These are phyloP conservation scores for Drosophila subsilvestris DNA, from an alignment of 2,888 invertebrate species.

Conservation along the genomic window DNA sequence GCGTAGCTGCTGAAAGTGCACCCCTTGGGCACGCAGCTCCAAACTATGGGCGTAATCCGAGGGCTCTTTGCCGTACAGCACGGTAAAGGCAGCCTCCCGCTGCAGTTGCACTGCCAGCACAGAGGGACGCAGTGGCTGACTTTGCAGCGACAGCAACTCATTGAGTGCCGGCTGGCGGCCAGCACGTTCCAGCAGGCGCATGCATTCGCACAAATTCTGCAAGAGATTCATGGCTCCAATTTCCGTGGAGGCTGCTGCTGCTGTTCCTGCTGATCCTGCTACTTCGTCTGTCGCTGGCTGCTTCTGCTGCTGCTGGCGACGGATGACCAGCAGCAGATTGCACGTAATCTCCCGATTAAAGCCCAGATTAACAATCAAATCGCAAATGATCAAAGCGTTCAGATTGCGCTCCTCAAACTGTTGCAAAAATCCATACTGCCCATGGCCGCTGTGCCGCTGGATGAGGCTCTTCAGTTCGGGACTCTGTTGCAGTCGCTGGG, in stretches of 20 bases:
- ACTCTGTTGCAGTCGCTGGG: slow-evolving; percentile 74
- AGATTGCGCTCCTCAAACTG: slow-evolving; percentile 78
- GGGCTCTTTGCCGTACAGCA: slow-evolving; percentile 64
- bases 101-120: slow-evolving; percentile 72
- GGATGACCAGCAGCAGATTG: slow-evolving; percentile 80
- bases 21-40: slow-evolving; percentile 77
- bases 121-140: slow-evolving; percentile 74
- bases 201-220: slow-evolving; percentile 80
- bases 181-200: slow-evolving; percentile 70
- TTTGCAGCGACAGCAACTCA: slow-evolving; percentile 72
- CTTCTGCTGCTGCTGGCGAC: slow-evolving; percentile 74
- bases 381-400: slow-evolving; percentile 80
- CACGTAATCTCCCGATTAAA: slow-evolving; percentile 82
- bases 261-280: too few relatives aligned
- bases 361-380: slow-evolving; percentile 81
- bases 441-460: slow-evolving; percentile 72
- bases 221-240: slow-evolving; percentile 79
- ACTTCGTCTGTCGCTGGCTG: slow-evolving; percentile 24
- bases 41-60: slow-evolving; percentile 66
- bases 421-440: slow-evolving; percentile 77
- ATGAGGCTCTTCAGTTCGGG: slow-evolving; percentile 70
- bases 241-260: slow-evolving; percentile 38
- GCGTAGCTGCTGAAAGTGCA: slow-evolving; percentile 81
- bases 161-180: slow-evolving; percentile 66
- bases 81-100: slow-evolving; percentile 72